These are phyloP conservation scores for Phoenicopterus ruber DNA, from an alignment of 2,113 vertebrate species.

Conservation along the genomic window DNA sequence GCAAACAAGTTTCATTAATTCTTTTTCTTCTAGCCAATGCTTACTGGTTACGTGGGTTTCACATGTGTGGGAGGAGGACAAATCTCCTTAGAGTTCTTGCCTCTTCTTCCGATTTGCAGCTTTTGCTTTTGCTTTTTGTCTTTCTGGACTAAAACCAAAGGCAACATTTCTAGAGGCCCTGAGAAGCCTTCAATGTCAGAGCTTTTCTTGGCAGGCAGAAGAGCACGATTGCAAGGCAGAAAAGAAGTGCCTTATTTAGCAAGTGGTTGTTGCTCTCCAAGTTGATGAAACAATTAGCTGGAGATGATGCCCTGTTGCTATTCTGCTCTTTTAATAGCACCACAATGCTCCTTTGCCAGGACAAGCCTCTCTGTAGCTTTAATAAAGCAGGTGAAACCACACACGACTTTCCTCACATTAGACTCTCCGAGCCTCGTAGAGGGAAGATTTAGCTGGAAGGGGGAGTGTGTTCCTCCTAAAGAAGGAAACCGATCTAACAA, in stretches of 20 bases:
- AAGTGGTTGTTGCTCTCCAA: background rate
- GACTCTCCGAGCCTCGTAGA: fast-evolving
- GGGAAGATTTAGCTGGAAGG: background rate
- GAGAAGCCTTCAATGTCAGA: background rate
- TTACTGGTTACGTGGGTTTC: background rate
- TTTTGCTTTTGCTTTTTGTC: background rate
- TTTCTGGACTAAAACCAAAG: slow-evolving; percentile 21
- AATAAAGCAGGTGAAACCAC: background rate
- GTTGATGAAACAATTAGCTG: slow-evolving; percentile 41
- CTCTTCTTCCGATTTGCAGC: background rate
- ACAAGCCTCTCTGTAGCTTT: background rate
- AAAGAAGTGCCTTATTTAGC: slow-evolving; percentile 23
- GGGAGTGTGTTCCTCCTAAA: background rate
- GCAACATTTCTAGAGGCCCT: background rate
- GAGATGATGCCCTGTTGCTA: slow-evolving; percentile 1
- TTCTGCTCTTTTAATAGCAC: background rate
- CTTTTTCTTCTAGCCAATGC: background rate
- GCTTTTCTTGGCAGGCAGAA: slow-evolving; percentile 36
- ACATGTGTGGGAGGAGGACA: background rate
- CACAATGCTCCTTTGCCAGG: background rate
- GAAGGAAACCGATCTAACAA: background rate
- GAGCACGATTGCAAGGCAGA: slow-evolving; percentile 32
- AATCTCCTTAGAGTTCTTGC: background rate
- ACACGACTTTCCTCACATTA: fast-evolving
- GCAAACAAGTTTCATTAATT: background rate